These are phyloP conservation scores for Sciaenops ocellatus DNA, from an alignment of 2,797 vertebrate genomes.

Conservation along the genomic window DNA sequence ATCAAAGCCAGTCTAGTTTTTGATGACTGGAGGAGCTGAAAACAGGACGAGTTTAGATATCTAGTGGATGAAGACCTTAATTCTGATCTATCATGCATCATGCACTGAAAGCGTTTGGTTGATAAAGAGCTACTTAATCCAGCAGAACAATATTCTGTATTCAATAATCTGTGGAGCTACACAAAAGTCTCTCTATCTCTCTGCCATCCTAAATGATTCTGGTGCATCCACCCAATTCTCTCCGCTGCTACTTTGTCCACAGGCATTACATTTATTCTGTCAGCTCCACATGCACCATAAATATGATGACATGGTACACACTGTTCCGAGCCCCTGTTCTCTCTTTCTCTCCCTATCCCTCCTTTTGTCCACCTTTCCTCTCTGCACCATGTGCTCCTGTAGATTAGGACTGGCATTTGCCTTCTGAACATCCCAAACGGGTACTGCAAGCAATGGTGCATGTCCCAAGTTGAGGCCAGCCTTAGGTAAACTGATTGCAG, in stretches of 20 bases:
- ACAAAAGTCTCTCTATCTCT: constrained; percentile 34
- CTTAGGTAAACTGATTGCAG: constrained; percentile 62
- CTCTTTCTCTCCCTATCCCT: constrained; percentile 41
- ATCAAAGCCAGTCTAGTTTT: constrained; percentile 44
- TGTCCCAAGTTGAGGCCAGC: constrained; percentile 57
- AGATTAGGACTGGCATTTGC: constrained; percentile 74
- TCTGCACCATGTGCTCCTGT: constrained; percentile 66
- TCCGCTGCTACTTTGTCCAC: constrained; percentile 49
- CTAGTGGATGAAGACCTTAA: constrained; percentile 16
- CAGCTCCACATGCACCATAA: constrained; percentile 47
- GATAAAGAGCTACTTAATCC: constrained; percentile 37
- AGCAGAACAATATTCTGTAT: constrained; percentile 26
- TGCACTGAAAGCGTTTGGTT: constrained; percentile 33
- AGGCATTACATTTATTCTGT: constrained; percentile 51
- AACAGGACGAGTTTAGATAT: constrained; percentile 21
- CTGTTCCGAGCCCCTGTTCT: constrained; percentile 49
- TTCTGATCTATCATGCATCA: constrained; percentile 17
- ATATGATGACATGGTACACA: constrained; percentile 61
- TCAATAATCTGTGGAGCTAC: constrained; percentile 16
- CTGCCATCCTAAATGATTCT: constrained; percentile 40
- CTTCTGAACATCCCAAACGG: constrained; percentile 54
- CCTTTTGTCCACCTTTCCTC: constrained; percentile 67
- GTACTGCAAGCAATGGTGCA: constrained; percentile 40
- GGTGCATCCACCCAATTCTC: constrained; percentile 47
- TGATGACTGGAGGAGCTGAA: constrained; percentile 5